Evolutionary conservation across 2,888 invertebrate genomes (phyloP), one percentile per base, ranked within the genome.

Genomic region (Thereva unica): DNA sequence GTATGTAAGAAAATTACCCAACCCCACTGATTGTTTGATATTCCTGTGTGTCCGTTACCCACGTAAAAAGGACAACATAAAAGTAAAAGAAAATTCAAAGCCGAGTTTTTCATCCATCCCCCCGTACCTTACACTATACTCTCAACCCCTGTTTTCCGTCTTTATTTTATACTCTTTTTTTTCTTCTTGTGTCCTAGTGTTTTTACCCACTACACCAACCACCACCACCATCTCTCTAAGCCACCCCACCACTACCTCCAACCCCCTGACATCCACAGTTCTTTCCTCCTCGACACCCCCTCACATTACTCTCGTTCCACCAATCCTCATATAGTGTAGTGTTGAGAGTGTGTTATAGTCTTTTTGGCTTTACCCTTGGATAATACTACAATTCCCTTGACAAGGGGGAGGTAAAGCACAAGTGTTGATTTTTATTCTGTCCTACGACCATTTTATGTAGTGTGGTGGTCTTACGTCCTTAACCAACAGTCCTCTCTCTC

Each of bases 381-480:
- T 59, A 59, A 47, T 47, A 59, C 59, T 49, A 59, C 59, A 59
- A 59, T 59, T 59, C 59, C 59, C 59, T 59, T 59, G 59, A 47
- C 59, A 59, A 59, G 59, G 49, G 59, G 23, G 23, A 23, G 23
- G 23, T 23, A 23, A 23, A 47, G 59, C 59, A 59, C 47, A 37
- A 59, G 59, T 59, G 59, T 59, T 59, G 59, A 47, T 59, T 59
- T 59, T 59, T 59, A 59, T 59, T 59, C 59, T 59, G 59, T 59
- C 47, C 59, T 59, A 59, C 59, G 59, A 59, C 59, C 59, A 59
- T 59, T 59, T 59, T 59, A 59, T 59, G 47, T 41, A 59, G 59
- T 47, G 59, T 49, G 59, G 59, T 59, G 23, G 23, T 23, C 23
- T 23, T 23, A 23, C 23, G 23, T 23, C 23, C 23, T 23, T 23